phyloP scores from a whole-genome alignment of 2,888 invertebrate genomes.

The Leucophenga maculata region DNA sequence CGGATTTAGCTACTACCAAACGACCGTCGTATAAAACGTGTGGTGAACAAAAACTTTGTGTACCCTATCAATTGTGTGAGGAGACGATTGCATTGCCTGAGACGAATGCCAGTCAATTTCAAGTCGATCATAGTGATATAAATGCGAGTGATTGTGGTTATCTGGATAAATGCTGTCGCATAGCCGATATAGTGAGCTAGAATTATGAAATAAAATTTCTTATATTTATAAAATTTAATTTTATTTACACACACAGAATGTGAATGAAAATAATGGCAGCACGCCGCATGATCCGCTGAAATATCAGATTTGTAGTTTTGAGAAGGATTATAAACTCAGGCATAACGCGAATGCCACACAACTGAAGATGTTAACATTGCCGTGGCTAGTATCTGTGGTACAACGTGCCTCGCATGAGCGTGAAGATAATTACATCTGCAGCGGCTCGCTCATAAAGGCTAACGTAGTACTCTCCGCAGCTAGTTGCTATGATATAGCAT shows the following conservation, averaged over 20 bases:
- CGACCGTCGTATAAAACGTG: background rate
- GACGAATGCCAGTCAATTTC: background rate
- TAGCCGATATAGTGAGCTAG: background rate
- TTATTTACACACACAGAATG: background rate
- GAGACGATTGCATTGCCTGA: background rate
- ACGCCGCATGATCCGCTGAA: background rate
- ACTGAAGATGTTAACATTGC: background rate
- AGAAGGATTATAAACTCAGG: background rate
- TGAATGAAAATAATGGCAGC: background rate
- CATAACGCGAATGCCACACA: background rate
- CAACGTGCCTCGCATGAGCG: background rate
- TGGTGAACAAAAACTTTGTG: background rate
- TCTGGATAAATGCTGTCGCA: conserved; percentile 4
- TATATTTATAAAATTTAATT: background rate
- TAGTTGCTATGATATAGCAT: background rate
- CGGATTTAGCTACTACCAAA: too few species aligned
- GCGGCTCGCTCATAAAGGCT: background rate
- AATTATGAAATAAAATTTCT: background rate
- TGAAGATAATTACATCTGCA: background rate
- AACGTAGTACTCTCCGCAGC: conserved; percentile 7
- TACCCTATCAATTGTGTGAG: conserved; percentile 2
- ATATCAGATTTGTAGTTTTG: conserved; percentile 11
- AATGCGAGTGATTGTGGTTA: background rate
- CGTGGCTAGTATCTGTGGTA: background rate
- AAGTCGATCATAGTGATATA: background rate